A percentile compares a stretch with the other conserved stretches of the same genome.
Conservation (phyloP, 1,140 invertebrate genomes). For the Drosophila truncata region DNA sequence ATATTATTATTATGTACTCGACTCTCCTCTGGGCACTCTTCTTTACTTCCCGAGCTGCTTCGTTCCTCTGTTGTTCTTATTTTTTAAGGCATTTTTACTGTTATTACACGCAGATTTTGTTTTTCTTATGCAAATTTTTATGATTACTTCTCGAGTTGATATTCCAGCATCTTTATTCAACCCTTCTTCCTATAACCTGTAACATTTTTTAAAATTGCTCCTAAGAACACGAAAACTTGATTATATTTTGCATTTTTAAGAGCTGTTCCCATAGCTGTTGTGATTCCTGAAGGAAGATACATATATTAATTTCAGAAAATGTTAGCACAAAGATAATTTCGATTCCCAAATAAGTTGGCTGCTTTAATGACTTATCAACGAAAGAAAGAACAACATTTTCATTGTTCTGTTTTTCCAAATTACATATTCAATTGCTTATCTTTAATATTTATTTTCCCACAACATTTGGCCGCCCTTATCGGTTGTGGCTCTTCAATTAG, state of each 20-base stretch:
- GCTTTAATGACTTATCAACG: neutral
- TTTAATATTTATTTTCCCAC: conserved; percentile 21
- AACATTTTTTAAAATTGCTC: conserved; percentile 27
- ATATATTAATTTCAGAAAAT: neutral
- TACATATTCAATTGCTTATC: conserved; percentile 2
- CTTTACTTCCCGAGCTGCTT: conserved; percentile 16
- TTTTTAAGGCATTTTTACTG: conserved; percentile 68
- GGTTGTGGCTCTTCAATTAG: conserved; percentile 52
- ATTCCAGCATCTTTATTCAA: conserved; percentile 8
- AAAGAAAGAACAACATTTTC: neutral
- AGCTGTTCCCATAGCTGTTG: conserved; percentile 3
- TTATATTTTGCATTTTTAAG: conserved; percentile 15
- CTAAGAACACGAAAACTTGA: conserved; percentile 25
- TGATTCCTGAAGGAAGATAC: neutral
- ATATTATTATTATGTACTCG: conserved; percentile 81
- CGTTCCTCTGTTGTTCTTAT: conserved; percentile 49
- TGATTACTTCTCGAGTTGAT: conserved; percentile 24
- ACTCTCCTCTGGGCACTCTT: conserved; percentile 39
- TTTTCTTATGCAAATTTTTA: conserved; percentile 61
- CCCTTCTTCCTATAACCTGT: conserved; percentile 4
- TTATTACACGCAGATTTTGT: conserved; percentile 60
- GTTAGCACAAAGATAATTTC: neutral
- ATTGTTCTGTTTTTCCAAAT: neutral
- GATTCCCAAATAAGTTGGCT: neutral
- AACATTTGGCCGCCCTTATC: conserved; percentile 25